phyloP scores from a whole-genome alignment of 2,888 invertebrate genomes.

The Mellilla xanthometata region DNA sequence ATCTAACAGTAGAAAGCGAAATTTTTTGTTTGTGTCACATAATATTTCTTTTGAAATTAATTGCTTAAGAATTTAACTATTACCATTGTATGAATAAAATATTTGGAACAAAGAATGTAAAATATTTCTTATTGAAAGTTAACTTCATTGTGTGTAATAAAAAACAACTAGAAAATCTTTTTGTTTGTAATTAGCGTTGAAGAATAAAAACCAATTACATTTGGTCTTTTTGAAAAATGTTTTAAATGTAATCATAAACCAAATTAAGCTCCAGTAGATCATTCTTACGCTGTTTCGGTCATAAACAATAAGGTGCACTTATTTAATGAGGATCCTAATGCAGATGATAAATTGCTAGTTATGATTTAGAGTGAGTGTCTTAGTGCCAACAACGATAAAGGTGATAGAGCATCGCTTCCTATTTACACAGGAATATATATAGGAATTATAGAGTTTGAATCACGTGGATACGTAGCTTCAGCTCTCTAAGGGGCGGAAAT shows the following conservation, averaged over 20 bases:
- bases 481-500: conserved; percentile 1
- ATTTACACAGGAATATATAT: too few relatives aligned
- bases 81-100: background rate
- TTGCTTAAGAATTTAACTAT: background rate
- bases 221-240: too few relatives aligned
- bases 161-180: too few relatives aligned
- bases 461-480: conserved; percentile 7
- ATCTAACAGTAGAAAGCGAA: conserved; percentile 9
- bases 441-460: too few relatives aligned
- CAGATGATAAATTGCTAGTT: conserved; percentile 30
- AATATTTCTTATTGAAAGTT: background rate
- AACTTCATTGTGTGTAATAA: too few relatives aligned
- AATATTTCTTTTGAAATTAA: background rate
- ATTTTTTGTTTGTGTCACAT: background rate
- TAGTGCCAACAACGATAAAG: conserved; percentile 40
- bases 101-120: background rate
- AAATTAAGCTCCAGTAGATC: background rate
- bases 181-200: too few relatives aligned
- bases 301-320: conserved; percentile 13
- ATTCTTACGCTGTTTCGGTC: background rate
- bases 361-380: conserved; percentile 28
- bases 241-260: background rate
- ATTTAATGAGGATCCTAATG: conserved; percentile 22
- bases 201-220: too few relatives aligned
- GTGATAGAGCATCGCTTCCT: conserved; percentile 31